Evolutionary conservation across 2,113 vertebrate genomes (phyloP), one percentile per base, ranked within the genome.

Genomic region (Odobenus rosmarus): DNA sequence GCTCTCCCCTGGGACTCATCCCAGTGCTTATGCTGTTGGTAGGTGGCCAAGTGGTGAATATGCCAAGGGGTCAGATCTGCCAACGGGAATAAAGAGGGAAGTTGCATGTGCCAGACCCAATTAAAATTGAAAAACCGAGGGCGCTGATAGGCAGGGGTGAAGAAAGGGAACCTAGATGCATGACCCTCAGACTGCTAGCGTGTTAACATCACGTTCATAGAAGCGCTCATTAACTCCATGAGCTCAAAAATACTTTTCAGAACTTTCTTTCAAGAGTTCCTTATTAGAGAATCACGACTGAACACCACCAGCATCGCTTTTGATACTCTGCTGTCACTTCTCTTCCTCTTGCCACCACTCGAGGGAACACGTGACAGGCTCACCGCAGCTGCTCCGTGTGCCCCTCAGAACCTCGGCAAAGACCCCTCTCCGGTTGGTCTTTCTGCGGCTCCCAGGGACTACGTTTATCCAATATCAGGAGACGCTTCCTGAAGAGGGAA

Each of bases 21-120:
- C 49, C 14, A 88, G 23, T 55, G 8, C 16, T 93, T 72, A 36
- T 4, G 89, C 55, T 23, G n/a, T 74, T 97, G 89, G 88, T 97
- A 81, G 28, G 51, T 93, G 26, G 82, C 67, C 92, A 82, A 53
- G n/a, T 92, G 1, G 0, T n/a, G 55, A 95, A 51, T 57, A 55
- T 77, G 33, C 36, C 36, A 79, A 93, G 49, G 77, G 42, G 23
- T 86, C 51, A 76, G 24, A 96, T 51, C 72, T 87, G 71, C 85
- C 61, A 39, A 49, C 18, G 2, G 36, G 87, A 74, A 69, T n/a
- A 24, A 39, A 88, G 79, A 88, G 26, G 15, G 39, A 90, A 69
- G 55, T 69, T 51, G 4, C 1, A 5, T 64, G 59, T 42, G 62
- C 51, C 69, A 84, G 69, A 36, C 21, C 31, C 31, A 79, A 59